These are phyloP conservation scores for Ormyrus nitidulus DNA, from an alignment of 2,888 invertebrate genomes.

Conservation along the genomic window DNA sequence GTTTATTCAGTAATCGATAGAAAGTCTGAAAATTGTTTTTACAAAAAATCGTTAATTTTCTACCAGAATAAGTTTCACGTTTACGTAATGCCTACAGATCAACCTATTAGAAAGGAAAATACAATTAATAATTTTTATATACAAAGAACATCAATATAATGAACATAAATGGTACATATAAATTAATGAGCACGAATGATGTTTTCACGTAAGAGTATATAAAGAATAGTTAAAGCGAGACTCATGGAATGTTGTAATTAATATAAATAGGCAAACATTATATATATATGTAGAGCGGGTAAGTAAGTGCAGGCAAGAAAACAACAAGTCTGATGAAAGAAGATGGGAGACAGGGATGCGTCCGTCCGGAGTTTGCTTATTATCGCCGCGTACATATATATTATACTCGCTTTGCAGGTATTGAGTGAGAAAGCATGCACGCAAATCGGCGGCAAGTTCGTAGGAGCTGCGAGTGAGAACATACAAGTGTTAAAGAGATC, in stretches of 20 bases:
- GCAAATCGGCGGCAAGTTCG: no score
- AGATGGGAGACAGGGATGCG: constrained; percentile 7
- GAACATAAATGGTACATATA: background rate
- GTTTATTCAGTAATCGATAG: no score
- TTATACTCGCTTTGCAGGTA: constrained; percentile 22
- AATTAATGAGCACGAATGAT: background rate
- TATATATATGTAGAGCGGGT: background rate
- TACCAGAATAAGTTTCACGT: no score
- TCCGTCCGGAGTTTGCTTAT: background rate
- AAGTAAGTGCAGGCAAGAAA: no score
- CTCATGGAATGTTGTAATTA: constrained; percentile 4
- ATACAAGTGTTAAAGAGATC: no score
- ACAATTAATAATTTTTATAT: background rate
- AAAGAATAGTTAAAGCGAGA: constrained; percentile 19
- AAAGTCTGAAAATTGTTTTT: no score
- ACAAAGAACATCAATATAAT: background rate
- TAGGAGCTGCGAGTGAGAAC: no score
- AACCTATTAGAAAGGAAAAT: constrained; percentile 3
- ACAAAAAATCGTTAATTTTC: no score
- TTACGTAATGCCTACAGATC: background rate
- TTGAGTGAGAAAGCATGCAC: no score
- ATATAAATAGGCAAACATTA: background rate
- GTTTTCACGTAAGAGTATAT: constrained; percentile 12
- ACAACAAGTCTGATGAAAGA: constrained; percentile 9
- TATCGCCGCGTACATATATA: constrained; percentile 18